Base-by-base conservation (phyloP, 2,797 vertebrate genomes). In the Passerculus sandwichensis region DNA sequence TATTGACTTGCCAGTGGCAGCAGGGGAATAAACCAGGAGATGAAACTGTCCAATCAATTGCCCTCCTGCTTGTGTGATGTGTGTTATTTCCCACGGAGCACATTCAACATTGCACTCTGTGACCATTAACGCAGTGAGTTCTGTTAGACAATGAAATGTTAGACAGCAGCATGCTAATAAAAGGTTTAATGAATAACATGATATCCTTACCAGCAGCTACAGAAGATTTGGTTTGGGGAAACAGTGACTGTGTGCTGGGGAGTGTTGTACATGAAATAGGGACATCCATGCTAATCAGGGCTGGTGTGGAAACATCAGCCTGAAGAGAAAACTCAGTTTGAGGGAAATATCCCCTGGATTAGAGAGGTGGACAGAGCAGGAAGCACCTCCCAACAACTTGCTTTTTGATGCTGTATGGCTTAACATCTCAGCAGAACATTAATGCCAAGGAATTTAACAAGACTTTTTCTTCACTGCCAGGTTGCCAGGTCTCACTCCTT, bases 121-220 rank as follows among this genome's bases (percentile, higher is more conserved):
- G 77, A 45, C 70, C 91, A 71, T 93, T 92, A 92, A 71, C 79
- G 1, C 93, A 80, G 88, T 67, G 66, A 86, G 79, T 83, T 66
- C 74, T 90, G 82, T 71, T 86, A 94, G 85, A 71, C 83, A 76
- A 77, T 82, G 78, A 94, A 85, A 89, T 61, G 67, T 79, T 85
- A 61, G 76, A 91, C 84, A 88, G 78, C 59, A 82, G 93, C 89
- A 20, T 5, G 36, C 89, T 95, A 85, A 86, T 85, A 65, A 92
- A 81, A 82, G 40, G 53, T 83, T 85, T 95, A 90, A 94, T 80
- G 61, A 91, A 92, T 75, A 85, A 89, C 71, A 53, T 5, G 36
- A 50, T 67, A 73, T 27, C 67, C 62, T 90, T 79, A 71, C 45
- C 53, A 83, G 66, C 19, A 77, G 79, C 66, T 42, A 60, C 51